Evolutionary conservation across 2,797 vertebrate species (phyloP), one percentile per base, ranked within the genome.

Genomic region (Rhabdophis nuchalis): DNA sequence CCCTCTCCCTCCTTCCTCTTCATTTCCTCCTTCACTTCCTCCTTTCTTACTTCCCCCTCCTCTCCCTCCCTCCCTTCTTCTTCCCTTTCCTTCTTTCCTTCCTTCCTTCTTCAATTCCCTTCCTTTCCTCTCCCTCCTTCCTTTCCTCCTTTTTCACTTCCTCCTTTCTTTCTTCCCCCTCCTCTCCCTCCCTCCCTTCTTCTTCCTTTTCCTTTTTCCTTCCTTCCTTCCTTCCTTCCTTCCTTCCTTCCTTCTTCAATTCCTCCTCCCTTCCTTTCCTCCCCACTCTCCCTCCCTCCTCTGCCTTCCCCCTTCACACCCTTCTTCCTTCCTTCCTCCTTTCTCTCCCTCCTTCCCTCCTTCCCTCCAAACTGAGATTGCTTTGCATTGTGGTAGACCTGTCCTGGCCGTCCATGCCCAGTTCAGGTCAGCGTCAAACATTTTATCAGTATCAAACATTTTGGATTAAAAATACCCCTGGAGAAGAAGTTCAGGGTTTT

Each of bases 111-210:
- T n/a, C n/a, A n/a, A n/a, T n/a, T 9, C 23, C 23, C 5, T 18
- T n/a, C 87, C 12, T 25, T 2, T 11, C 11, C 5, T 13, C 60
- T 4, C n/a, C n/a, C 3, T 13, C 60, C 9, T 4, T 27, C 1
- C 4, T 3, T 1, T 20, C 20, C 6, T 7, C 5, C n/a, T n/a
- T 4, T 5, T 2, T 0, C 6, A 5, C 5, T 1, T 25, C 8
- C 58, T 23, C n/a, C n/a, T n/a, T n/a, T n/a, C n/a, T n/a, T n/a
- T n/a, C n/a, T n/a, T n/a, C n/a, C n/a, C n/a, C n/a, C n/a, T n/a
- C n/a, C n/a, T n/a, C n/a, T n/a, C n/a, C n/a, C n/a, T 25, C 2
- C 58, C 23, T 25, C 8, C 6, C 23, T 60, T 0, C 58, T 2
- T 5, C 6, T 9, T 11, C 0, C 25, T 12, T 11, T 58, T n/a